Evolutionary conservation across 2,797 vertebrate genomes (phyloP).

Genomic region (Podargus strigoides): DNA sequence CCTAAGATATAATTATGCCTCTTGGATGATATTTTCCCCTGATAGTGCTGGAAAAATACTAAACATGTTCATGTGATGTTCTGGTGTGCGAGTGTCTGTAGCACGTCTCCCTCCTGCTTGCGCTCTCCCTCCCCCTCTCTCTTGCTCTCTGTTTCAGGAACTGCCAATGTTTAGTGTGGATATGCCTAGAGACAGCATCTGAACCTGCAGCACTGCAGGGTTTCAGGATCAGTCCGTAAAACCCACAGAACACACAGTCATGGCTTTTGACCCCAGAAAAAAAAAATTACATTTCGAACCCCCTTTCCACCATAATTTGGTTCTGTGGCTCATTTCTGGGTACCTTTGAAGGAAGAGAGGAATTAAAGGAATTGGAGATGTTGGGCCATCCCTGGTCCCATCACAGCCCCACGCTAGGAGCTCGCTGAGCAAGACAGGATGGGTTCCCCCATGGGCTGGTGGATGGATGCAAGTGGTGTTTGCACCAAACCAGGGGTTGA

Average conservation of each 20-base stretch:
- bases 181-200: not conserved
- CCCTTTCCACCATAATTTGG: not conserved
- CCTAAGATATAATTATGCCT: slow-evolving; percentile 54
- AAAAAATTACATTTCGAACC: not conserved
- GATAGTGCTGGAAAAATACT: slow-evolving; percentile 46
- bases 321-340: not conserved
- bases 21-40: slow-evolving; percentile 38
- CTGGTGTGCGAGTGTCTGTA: not conserved
- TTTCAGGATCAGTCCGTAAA: not conserved
- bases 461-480: not conserved
- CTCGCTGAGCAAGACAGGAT: accelerated
- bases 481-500: accelerated
- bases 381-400: not conserved
- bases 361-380: accelerated
- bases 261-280: not conserved
- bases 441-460: accelerated
- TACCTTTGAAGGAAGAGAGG: not conserved
- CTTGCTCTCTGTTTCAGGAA: not conserved
- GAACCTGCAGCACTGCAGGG: not conserved
- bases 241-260: not conserved
- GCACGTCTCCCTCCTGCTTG: not conserved
- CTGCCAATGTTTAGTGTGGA: not conserved
- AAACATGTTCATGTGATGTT: slow-evolving; percentile 8
- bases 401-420: accelerated
- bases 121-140: not conserved